A percentile compares a stretch with the other conserved stretches of the same genome.
phyloP scores from a whole-genome alignment of 2,888 invertebrate species.

The Peribatodes rhomboidaria region DNA sequence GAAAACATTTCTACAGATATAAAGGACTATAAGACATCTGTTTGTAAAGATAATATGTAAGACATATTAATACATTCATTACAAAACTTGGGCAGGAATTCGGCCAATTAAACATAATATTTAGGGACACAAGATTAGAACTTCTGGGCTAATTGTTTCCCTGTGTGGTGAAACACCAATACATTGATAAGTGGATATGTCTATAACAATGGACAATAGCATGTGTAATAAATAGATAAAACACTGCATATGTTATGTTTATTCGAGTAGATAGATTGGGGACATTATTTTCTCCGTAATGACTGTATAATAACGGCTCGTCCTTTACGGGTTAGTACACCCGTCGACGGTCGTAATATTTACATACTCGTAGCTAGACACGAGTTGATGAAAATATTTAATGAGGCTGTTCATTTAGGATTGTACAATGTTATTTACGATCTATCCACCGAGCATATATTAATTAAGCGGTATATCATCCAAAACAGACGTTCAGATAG shows the following conservation, averaged over 20 bases:
- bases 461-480: too few species aligned
- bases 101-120: too few species aligned
- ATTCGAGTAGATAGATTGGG: conserved; percentile 44
- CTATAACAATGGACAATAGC: not conserved
- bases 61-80: too few species aligned
- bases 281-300: conserved; percentile 25
- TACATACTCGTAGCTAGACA: not conserved
- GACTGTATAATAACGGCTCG: conserved; percentile 27
- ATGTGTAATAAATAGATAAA: too few species aligned
- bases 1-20: not conserved
- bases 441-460: not conserved
- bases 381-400: conserved; percentile 7
- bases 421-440: not conserved
- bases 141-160: not conserved
- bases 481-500: too few species aligned
- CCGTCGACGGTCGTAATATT: conserved; percentile 11
- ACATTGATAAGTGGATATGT: not conserved
- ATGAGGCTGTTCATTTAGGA: not conserved
- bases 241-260: conserved; percentile 23
- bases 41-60: too few species aligned
- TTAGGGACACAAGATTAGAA: too few species aligned
- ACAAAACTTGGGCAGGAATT: too few species aligned
- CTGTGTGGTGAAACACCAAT: not conserved
- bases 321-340: conserved; percentile 34
- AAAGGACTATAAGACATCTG: not conserved